phyloP scores from a whole-genome alignment of 2,113 vertebrate genomes.

The Pluvialis apricaria region DNA sequence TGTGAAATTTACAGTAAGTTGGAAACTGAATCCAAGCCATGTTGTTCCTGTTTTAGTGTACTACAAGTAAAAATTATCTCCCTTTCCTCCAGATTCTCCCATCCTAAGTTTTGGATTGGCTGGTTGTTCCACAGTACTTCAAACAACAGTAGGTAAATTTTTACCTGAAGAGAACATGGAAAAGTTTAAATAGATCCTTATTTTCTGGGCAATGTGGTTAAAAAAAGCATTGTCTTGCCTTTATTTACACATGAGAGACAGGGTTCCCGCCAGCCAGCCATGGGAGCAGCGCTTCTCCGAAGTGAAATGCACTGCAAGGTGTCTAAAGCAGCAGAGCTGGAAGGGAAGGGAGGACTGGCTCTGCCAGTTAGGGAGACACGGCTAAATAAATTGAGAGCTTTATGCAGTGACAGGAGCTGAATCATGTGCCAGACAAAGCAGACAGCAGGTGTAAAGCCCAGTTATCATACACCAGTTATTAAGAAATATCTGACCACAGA shows the following conservation, averaged over 20 bases:
- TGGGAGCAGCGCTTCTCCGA: not conserved
- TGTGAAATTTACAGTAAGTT: not conserved
- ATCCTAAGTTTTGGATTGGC: not conserved
- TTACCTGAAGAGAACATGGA: not conserved
- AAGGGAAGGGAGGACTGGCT: not conserved
- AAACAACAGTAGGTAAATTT: not conserved
- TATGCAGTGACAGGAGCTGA: not conserved
- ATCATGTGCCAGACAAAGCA: slow-evolving; percentile 3
- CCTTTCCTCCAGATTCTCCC: not conserved
- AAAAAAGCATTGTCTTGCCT: not conserved
- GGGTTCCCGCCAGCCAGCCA: not conserved
- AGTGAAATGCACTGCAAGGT: not conserved
- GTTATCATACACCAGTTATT: not conserved
- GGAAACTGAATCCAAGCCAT: not conserved
- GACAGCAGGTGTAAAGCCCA: not conserved
- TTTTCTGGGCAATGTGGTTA: not conserved
- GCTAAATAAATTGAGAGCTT: not conserved
- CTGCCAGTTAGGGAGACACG: not conserved
- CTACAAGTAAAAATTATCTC: not conserved
- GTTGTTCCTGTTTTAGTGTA: not conserved
- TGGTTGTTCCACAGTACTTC: not conserved
- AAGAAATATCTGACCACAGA: not conserved
- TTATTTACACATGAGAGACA: not conserved
- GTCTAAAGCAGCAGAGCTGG: not conserved
- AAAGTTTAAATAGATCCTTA: not conserved